Evolutionary conservation across 2,113 vertebrate genomes (phyloP), one percentile per base, ranked within the genome.

Genomic region (Machaerirhynchus nigripectus): DNA sequence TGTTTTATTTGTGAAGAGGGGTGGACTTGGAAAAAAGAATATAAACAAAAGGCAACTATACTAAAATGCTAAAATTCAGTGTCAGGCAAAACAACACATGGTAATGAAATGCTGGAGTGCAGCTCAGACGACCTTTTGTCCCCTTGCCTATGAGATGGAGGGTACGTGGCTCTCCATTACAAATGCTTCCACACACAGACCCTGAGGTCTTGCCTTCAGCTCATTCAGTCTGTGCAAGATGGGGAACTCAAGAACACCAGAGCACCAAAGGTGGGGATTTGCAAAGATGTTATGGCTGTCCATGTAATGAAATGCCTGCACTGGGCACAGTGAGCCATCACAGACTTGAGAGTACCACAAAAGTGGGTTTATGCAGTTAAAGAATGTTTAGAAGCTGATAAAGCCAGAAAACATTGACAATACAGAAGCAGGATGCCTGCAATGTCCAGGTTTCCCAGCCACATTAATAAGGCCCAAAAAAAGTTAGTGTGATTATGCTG

Each of bases 281-380:
- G 37, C 53, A 77, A 61, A 73, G 31, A 47, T 19, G 9, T 15
- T 55, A 56, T 12, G 17, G n/a, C 57, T 63, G 39, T 13, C n/a
- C 55, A 20, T 1, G 2, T 11, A 74, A 37, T 13, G 13, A 75
- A 79, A 80, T 6, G 31, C 16, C 73, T 60, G 52, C 47, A 19
- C n/a, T 27, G 17, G 7, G 46, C 37, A 55, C 55, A 83, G 11
- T 0, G 0, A 76, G 35, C 0, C 0, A 8, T 11, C 61, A 52
- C 49, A 59, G 24, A 40, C 44, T 13, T 47, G n/a, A 47, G 71
- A 88, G 31, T n/a, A 70, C 16, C 0, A 7, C 46, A 67, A 9
- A 39, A 74, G 22, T 16, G 14, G 22, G 9, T 60, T 56, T 60
- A 49, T 47, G 50, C 24, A 44, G 17, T 56, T 76, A 59, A 50